Evolutionary conservation across 2,113 vertebrate species (phyloP).

Genomic region (Nansenia antarctica): DNA sequence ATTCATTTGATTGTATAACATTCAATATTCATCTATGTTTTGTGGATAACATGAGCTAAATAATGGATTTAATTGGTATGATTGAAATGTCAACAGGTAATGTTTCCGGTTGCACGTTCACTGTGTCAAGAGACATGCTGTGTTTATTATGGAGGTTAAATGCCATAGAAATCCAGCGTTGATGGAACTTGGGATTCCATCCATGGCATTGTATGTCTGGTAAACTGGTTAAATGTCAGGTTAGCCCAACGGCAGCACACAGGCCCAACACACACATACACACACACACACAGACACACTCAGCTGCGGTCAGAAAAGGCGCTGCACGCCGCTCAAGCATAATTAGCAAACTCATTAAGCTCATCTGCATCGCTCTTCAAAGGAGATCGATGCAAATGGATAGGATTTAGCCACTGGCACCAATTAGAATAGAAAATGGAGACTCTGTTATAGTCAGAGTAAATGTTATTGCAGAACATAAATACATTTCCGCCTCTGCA

Average conservation of each 20-base stretch:
- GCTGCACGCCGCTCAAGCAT: constrained; percentile 49
- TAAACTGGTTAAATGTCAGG: constrained; percentile 22
- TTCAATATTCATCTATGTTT: no score
- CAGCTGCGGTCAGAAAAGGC: constrained; percentile 45
- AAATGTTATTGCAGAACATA: constrained; percentile 41
- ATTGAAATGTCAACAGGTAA: no score
- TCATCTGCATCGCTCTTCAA: constrained; percentile 79
- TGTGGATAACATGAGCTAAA: no score
- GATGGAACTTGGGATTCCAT: not conserved
- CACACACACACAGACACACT: constrained; percentile 16
- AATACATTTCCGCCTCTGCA: constrained; percentile 24
- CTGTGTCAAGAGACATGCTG: not conserved
- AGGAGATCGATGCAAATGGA: constrained; percentile 77
- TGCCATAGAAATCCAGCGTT: no score
- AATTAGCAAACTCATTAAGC: constrained; percentile 77
- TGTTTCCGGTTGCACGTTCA: not conserved
- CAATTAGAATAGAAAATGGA: constrained; percentile 58
- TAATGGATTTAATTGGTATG: no score
- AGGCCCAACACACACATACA: constrained; percentile 28
- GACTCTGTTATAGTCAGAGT: constrained; percentile 41
- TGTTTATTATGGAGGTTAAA: not conserved
- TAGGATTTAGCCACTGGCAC: constrained; percentile 68
- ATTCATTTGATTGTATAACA: no score
- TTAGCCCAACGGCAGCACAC: not conserved
- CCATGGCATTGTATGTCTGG: not conserved